These are phyloP conservation scores for Mythimna lalbum DNA, from an alignment of 2,888 invertebrate genomes.

Conservation along the genomic window DNA sequence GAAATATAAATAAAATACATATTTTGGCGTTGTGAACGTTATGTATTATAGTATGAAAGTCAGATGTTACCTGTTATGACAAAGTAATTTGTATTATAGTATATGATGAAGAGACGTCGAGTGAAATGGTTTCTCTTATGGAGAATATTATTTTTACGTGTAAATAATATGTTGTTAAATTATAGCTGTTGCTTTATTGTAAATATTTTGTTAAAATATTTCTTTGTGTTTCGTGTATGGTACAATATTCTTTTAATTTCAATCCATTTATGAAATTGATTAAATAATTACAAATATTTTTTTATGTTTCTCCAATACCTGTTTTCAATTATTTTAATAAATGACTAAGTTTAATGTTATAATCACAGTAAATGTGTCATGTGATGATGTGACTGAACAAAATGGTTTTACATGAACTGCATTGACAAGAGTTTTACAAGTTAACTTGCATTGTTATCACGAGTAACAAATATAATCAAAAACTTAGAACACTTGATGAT, in stretches of 20 bases:
- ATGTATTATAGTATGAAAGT: conserved; percentile 90
- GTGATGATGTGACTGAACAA: conserved; percentile 3
- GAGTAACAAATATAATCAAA: neutral
- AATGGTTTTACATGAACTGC: conserved; percentile 14
- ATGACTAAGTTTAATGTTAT: conserved; percentile 61
- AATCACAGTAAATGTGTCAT: conserved; percentile 64
- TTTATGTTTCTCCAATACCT: conserved; percentile 68
- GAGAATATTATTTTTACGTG: conserved; percentile 80
- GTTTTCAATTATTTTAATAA: conserved; percentile 57
- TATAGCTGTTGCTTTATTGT: conserved; percentile 89
- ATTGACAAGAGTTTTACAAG: conserved; percentile 10
- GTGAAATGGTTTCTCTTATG: conserved; percentile 76
- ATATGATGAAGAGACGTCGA: conserved; percentile 77
- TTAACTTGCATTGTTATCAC: conserved; percentile 7
- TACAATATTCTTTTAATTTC: conserved; percentile 77
- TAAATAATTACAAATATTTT: conserved; percentile 75
- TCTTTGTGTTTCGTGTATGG: conserved; percentile 83
- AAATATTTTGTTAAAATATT: conserved; percentile 87
- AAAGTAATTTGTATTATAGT: conserved; percentile 89
- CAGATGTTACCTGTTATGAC: conserved; percentile 91
- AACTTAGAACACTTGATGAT: neutral
- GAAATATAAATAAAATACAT: conserved; percentile 80
- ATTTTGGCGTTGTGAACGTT: conserved; percentile 90
- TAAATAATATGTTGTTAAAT: conserved; percentile 89
- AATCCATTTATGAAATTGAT: conserved; percentile 78